Base-by-base conservation (phyloP, 2,113 vertebrate species). In the Macquaria australasica region DNA sequence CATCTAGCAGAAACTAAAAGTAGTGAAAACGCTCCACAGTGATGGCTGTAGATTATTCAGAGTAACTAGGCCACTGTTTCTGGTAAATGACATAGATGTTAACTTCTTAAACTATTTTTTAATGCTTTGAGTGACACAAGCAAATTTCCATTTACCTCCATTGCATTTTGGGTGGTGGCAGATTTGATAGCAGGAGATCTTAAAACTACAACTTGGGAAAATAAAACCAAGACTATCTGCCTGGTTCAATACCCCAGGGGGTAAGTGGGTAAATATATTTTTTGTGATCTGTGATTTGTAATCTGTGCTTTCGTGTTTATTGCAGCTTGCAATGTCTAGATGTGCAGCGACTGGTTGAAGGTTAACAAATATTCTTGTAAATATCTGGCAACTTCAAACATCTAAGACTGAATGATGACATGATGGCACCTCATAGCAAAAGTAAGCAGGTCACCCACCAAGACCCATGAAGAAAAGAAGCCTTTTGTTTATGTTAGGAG, bases 401-500 rank as follows among this genome's bases (percentile, higher is more conserved):
- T 31, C 31, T 20, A 1, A 8, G 10, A 74, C 41, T 75, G 41
- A 75, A 76, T 39, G 39, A 71, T 39, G 11, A 48, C 5, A 58
- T 31, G n/a, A 48, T 70, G 6, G 37, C 72, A 59, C 39, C 39
- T 11, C 3, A 16, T 9, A 25, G 34, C 34, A 73, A 53, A 6
- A 14, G 7, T 51, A 23, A 34, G 20, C 8, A 3, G 43, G 21
- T 23, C 28, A 39, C 7, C 45, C 7, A 39, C 16, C 6, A 31
- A 23, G 3, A 3, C 48, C 20, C 6, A 37, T 7, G 8, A 63
- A 53, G 5, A 45, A 70, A 81, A 48, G 20, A 50, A 8, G 7
- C 45, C 5, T 69, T 60, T 51, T 76, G 23, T 66, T 76, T 55
- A 18, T 87, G 23, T 53, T 28, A 15, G 8, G 11, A 50, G 34